Base-by-base conservation (phyloP, 2,888 invertebrate genomes). In the Zonitis immaculata region DNA sequence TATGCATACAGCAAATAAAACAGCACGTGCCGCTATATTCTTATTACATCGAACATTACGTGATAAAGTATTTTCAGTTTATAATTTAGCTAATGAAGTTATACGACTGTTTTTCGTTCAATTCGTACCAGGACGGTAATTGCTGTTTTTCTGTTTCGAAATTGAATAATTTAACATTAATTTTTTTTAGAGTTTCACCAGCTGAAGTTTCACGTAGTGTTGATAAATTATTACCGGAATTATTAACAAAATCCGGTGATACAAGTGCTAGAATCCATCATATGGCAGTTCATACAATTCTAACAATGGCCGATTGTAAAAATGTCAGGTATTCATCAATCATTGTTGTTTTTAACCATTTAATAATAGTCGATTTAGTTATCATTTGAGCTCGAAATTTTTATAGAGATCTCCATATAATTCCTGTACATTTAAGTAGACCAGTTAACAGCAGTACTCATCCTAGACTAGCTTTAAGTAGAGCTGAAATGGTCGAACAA, bases 1-100 rank as follows among this genome's bases (percentile, higher is more conserved):
- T 58, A 70, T 74, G 66, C 79, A 82, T 60, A 80, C 82, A 1
- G 83, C 87, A 0, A 91, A 91, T 72, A 92, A 92, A 76, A 88
- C 88, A 0, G 89, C 91, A 0, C 78, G 92, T 16, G 93, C 91
- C 0, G 86, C 92, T 0, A 86, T 91, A 48, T 80, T 89, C 57
- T 73, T 94, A 18, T 75, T 93, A 28, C 91, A 92, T 72, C 79
- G 92, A 50, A 84, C 90, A 0, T 79, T 94, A 47, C 80, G 91
- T 44, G 94, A 94, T 72, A 93, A 92, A 70, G 93, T 94, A 12
- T 91, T 89, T 74, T 89, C 91, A 16, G 92, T 93, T 1, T 92
- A 92, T 74, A 89, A 86, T 70, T 82, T 87, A 61, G 90, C 92
- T 0, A 89, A 91, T 52, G 90, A 91, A 72, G 85, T 90, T 1